Conservation (phyloP, 2,113 vertebrate genomes). For the Ophiodon elongatus region DNA sequence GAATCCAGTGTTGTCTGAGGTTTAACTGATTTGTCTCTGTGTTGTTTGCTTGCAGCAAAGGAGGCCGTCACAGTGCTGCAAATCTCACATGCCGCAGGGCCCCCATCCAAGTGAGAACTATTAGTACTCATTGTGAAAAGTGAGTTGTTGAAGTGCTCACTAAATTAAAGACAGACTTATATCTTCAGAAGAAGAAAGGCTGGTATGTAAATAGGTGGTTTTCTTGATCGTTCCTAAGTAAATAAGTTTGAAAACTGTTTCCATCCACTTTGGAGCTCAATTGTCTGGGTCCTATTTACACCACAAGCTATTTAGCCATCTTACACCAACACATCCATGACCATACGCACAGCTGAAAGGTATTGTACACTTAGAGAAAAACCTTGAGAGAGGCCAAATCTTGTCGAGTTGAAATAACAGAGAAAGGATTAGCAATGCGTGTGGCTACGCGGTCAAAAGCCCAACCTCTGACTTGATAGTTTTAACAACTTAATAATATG, state of each 20-base stretch:
- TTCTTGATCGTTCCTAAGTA: slow-evolving; percentile 75
- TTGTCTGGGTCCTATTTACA: slow-evolving; percentile 79
- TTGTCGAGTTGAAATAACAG: slow-evolving; percentile 76
- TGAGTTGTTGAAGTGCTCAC: slow-evolving; percentile 63
- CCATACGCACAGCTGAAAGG: slow-evolving; percentile 79
- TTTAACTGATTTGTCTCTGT: slow-evolving; percentile 56
- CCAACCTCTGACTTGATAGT: slow-evolving; percentile 78
- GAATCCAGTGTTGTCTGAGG: slow-evolving; percentile 50
- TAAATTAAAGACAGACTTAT: slow-evolving; percentile 78
- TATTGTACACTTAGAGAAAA: slow-evolving; percentile 67
- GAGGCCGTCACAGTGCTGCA: slow-evolving; percentile 38
- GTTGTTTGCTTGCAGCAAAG: slow-evolving; percentile 45
- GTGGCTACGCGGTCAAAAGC: slow-evolving; percentile 77
- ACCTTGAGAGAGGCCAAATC: slow-evolving; percentile 75
- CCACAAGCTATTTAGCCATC: slow-evolving; percentile 72
- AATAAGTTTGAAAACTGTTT: slow-evolving; percentile 81
- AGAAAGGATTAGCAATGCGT: slow-evolving; percentile 77
- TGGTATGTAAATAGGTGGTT: slow-evolving; percentile 77
- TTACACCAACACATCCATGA: slow-evolving; percentile 68
- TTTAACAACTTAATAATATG: slow-evolving; percentile 85
- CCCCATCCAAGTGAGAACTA: slow-evolving; percentile 56
- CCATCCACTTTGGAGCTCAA: slow-evolving; percentile 73
- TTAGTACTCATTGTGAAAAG: slow-evolving; percentile 74
- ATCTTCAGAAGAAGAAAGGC: slow-evolving; percentile 56
- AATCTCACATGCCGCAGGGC: slow-evolving; percentile 52